A percentile compares a stretch with the other conserved stretches of the same genome.
Evolutionary conservation across 2,797 vertebrate genomes (phyloP).

Genomic region (Octomys mimax): DNA sequence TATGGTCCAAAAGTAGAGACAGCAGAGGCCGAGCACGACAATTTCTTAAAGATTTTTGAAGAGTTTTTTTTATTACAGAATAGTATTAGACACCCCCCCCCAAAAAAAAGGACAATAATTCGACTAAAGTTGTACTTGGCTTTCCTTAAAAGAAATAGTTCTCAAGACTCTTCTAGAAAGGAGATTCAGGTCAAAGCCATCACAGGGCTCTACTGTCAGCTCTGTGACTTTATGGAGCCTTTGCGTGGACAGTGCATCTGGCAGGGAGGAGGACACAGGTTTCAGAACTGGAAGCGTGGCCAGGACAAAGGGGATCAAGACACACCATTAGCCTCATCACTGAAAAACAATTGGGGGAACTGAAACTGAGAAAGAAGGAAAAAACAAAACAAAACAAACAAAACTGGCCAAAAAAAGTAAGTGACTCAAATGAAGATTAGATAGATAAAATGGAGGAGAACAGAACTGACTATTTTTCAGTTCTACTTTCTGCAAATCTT

Average conservation of each 20-base stretch:
- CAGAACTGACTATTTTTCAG: not conserved
- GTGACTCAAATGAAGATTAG: constrained; percentile 22
- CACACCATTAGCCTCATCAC: not conserved
- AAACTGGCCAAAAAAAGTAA: not conserved
- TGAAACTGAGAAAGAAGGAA: constrained; percentile 31
- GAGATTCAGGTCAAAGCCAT: not conserved
- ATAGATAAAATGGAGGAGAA: not conserved
- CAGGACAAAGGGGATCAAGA: not conserved
- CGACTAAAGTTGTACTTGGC: constrained; percentile 4
- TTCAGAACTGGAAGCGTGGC: not conserved
- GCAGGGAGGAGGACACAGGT: not conserved
- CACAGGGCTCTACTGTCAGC: not conserved
- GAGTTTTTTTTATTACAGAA: constrained; percentile 4
- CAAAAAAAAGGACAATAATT: constrained; percentile 28
- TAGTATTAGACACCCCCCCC: not conserved
- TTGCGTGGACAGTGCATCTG: not conserved
- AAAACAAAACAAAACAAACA: not conserved
- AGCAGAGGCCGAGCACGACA: not conserved
- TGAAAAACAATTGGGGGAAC: not conserved
- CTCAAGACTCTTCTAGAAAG: constrained; percentile 9
- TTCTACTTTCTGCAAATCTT: not conserved
- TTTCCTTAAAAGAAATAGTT: not conserved
- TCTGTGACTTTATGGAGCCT: not conserved
- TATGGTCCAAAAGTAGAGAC: constrained; percentile 39
- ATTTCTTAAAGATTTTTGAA: constrained; percentile 56